phyloP scores from a whole-genome alignment of 2,888 invertebrate genomes.

The Sarcophaga variegata region DNA sequence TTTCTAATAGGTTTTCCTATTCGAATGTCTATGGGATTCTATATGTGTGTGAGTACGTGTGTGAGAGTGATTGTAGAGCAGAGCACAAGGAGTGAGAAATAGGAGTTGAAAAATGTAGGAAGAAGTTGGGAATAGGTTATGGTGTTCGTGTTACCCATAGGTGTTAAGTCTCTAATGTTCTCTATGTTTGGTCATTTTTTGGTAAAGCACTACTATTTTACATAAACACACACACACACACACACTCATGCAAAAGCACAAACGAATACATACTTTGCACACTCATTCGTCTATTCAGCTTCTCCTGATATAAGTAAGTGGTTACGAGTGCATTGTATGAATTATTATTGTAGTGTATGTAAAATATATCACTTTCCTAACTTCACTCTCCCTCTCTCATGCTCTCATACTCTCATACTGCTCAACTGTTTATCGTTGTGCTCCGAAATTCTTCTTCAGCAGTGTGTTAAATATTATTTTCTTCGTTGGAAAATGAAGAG shows the following conservation, averaged over 20 bases:
- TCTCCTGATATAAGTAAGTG: conserved; percentile 27
- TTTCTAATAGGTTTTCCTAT: conserved; percentile 54
- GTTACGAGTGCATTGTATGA: conserved; percentile 55
- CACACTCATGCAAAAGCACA: neutral
- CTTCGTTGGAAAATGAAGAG: neutral
- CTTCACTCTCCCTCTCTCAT: neutral
- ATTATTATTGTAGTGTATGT: conserved; percentile 30
- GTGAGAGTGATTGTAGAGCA: too few species aligned
- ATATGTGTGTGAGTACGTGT: neutral
- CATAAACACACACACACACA: neutral
- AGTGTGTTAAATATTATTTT: conserved; percentile 35
- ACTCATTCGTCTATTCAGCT: too few species aligned
- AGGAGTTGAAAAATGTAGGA: too few species aligned
- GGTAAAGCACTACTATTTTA: conserved; percentile 37
- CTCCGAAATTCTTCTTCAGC: neutral
- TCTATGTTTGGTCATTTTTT: conserved; percentile 55
- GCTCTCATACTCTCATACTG: too few species aligned
- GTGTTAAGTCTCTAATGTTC: conserved; percentile 61
- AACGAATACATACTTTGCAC: too few species aligned
- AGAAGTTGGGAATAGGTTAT: neutral
- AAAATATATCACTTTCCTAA: neutral
- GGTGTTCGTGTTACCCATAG: conserved; percentile 37
- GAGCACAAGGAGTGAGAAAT: too few species aligned
- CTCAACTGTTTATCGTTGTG: too few species aligned
- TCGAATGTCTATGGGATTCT: conserved; percentile 34